Evolutionary conservation across 2,113 vertebrate genomes (phyloP).

Genomic region (mouse (Mus musculus)): DNA sequence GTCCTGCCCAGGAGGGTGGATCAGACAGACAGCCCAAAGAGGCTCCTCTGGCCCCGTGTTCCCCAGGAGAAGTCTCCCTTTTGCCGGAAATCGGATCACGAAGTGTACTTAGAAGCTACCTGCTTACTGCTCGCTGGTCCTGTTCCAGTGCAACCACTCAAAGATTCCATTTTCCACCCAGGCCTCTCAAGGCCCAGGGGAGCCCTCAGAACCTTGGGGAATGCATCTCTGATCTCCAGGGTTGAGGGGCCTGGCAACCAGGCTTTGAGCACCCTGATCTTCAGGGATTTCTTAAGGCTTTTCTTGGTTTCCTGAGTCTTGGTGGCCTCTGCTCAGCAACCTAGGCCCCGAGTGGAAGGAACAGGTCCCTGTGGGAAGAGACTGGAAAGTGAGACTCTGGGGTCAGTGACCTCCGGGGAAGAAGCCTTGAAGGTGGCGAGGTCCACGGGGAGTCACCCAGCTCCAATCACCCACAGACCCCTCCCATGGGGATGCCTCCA

Average conservation of each 20-base stretch:
- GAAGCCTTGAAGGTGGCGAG: not conserved
- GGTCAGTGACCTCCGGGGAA: slow-evolving; percentile 52
- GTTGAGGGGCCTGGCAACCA: slow-evolving; percentile 61
- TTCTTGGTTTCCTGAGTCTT: slow-evolving; percentile 17
- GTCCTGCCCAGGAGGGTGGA: not conserved
- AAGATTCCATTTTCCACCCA: not conserved
- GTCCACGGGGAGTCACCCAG: not conserved
- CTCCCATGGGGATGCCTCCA: slow-evolving; percentile 38
- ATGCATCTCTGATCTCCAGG: not conserved
- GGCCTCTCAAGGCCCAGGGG: not conserved
- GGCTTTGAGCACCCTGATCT: not conserved
- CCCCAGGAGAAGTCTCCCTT: not conserved
- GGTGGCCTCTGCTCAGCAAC: slow-evolving; percentile 71
- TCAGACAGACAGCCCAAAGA: not conserved
- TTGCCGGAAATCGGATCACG: not conserved
- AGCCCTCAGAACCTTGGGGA: not conserved
- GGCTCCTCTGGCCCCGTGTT: rapidly evolving
- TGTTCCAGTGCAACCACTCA: not conserved
- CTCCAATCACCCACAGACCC: slow-evolving; percentile 36
- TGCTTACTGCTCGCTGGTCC: not conserved
- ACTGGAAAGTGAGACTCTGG: slow-evolving; percentile 68
- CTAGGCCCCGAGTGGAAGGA: not conserved
- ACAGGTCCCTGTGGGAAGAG: slow-evolving; percentile 39
- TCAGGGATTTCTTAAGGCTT: not conserved
- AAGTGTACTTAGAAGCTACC: not conserved